These are phyloP conservation scores for Wiebesia pumilae DNA, from an alignment of 1,140 invertebrate genomes.

Conservation along the genomic window DNA sequence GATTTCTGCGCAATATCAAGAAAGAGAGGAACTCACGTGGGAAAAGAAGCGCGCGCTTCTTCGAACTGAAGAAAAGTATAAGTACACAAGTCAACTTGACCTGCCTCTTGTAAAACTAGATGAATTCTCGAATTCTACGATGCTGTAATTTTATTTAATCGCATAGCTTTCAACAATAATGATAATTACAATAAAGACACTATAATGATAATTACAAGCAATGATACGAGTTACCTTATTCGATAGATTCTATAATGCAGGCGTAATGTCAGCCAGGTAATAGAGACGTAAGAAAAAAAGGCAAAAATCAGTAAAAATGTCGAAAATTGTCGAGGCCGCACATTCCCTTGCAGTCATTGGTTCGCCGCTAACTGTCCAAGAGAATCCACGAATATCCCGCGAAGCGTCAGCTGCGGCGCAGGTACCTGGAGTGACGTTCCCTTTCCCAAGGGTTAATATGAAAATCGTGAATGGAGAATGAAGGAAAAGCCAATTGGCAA, in stretches of 20 bases:
- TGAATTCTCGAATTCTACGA: neutral
- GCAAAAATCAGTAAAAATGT: neutral
- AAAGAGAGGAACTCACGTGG: conserved; percentile 32
- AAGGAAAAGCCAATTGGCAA: neutral
- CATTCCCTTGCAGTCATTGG: neutral
- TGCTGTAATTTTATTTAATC: neutral
- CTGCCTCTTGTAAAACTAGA: neutral
- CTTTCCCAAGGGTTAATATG: neutral
- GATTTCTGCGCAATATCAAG: conserved; percentile 25
- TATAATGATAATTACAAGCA: neutral
- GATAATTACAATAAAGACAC: neutral
- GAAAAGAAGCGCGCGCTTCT: conserved; percentile 46
- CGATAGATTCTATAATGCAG: neutral
- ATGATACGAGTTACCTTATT: conserved; percentile 2
- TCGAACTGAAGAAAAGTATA: conserved; percentile 21
- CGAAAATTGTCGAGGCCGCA: neutral
- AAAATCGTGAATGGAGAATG: neutral
- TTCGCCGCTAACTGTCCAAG: neutral
- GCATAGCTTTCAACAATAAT: neutral
- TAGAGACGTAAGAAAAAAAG: neutral
- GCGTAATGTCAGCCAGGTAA: neutral
- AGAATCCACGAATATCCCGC: neutral
- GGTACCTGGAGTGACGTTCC: too few species aligned
- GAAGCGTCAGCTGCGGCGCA: neutral
- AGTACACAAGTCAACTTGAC: neutral